These are phyloP conservation scores for Grus americana DNA, from an alignment of 2,113 vertebrate genomes.

Conservation along the genomic window DNA sequence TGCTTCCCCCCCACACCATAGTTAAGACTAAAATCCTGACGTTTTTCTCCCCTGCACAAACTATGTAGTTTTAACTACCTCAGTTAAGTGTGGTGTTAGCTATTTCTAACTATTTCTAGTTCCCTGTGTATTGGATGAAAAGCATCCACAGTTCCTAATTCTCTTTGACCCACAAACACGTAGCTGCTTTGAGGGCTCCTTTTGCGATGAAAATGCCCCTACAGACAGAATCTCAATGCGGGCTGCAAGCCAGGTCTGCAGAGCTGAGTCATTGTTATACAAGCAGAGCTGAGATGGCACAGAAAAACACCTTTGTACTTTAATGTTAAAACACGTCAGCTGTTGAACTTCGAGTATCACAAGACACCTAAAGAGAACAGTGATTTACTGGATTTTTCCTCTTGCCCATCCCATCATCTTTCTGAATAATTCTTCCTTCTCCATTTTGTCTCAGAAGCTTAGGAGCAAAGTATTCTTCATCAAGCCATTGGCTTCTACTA, in stretches of 20 bases:
- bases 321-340: background rate
- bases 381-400: slow-evolving; percentile 5
- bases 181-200: background rate
- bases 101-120: background rate
- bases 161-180: background rate
- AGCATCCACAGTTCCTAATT: background rate
- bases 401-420: background rate
- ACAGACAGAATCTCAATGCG: background rate
- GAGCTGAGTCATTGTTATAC: slow-evolving; percentile 62
- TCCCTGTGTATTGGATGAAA: background rate
- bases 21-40: background rate
- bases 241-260: slow-evolving; percentile 42
- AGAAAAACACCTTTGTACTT: slow-evolving; percentile 28
- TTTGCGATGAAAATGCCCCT: background rate
- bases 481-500: background rate
- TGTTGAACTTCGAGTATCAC: background rate
- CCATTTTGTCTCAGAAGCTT: background rate
- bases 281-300: background rate
- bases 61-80: background rate
- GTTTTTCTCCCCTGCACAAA: background rate
- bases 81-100: background rate
- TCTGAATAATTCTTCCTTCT: background rate
- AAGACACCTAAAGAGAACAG: background rate
- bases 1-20: background rate
- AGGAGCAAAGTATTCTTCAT: background rate